phyloP scores from a whole-genome alignment of 2,113 vertebrate genomes.

The Cygnus atratus region DNA sequence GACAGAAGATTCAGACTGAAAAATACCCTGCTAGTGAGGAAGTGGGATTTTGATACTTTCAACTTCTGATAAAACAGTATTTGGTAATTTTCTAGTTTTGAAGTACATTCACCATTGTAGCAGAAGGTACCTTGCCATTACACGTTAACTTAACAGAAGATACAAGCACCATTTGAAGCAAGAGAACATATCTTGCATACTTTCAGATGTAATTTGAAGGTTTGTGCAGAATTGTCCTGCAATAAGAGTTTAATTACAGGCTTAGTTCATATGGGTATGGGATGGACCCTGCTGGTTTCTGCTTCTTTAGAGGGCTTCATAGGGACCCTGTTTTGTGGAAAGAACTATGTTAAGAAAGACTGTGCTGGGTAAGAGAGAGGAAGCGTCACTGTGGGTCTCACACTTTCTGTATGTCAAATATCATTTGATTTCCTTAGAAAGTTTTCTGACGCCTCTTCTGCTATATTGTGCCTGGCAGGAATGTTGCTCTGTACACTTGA shows the following conservation, averaged over 20 bases:
- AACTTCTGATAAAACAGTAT: background rate
- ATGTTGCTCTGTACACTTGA: background rate
- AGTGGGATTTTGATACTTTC: background rate
- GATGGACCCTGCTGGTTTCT: background rate
- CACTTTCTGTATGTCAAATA: background rate
- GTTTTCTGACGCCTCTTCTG: background rate
- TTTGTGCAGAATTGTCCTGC: background rate
- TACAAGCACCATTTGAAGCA: background rate
- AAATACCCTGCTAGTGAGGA: background rate
- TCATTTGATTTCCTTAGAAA: background rate
- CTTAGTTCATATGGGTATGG: background rate
- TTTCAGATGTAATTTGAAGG: background rate
- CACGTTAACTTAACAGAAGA: background rate
- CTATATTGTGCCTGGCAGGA: background rate
- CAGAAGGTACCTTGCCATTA: background rate
- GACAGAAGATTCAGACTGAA: background rate
- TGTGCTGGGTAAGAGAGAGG: background rate
- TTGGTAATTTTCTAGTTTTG: background rate
- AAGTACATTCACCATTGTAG: background rate
- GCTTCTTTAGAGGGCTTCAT: background rate
- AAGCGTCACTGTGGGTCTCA: background rate
- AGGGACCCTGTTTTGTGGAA: background rate
- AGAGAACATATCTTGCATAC: background rate
- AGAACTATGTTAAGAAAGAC: background rate
- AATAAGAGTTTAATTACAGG: background rate